A percentile compares a stretch with the other conserved stretches of the same genome.
Evolutionary conservation across 2,113 vertebrate species (phyloP).

Genomic region (Bostrychus sinensis): DNA sequence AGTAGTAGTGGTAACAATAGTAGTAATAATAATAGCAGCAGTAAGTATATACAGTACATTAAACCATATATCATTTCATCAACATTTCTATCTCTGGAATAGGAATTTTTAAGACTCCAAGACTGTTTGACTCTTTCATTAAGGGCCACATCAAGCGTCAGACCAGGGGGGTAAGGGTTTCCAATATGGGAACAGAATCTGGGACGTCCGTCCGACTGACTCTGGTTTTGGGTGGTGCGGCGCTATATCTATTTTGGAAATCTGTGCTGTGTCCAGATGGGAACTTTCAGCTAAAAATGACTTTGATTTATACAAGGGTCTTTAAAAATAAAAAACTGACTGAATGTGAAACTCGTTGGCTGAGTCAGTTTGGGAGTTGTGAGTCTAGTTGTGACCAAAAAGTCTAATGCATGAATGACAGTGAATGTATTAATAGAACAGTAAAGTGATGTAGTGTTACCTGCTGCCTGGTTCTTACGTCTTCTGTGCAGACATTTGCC

Average conservation of each 20-base stretch:
- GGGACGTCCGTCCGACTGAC: conserved; percentile 37
- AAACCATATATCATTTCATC: neutral
- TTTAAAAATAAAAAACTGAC: neutral
- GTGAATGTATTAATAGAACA: no score
- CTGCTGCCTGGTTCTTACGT: no score
- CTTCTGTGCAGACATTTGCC: no score
- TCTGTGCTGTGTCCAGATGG: conserved; percentile 43
- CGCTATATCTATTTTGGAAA: conserved; percentile 67
- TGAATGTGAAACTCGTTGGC: neutral
- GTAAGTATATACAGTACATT: no score
- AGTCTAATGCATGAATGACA: no score
- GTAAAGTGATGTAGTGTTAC: no score
- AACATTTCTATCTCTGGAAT: neutral
- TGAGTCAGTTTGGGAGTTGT: no score
- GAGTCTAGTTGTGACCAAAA: no score
- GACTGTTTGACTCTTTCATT: conserved; percentile 27
- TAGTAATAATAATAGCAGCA: no score
- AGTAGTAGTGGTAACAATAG: no score
- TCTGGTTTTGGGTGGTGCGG: conserved; percentile 68
- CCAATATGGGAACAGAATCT: conserved; percentile 45
- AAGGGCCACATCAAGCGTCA: conserved; percentile 44
- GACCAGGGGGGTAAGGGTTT: conserved; percentile 52
- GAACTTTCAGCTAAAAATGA: conserved; percentile 34
- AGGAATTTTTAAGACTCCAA: neutral
- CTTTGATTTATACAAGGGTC: neutral